Evolutionary conservation across 2,113 vertebrate genomes (phyloP), one percentile per base, ranked within the genome.

Genomic region (Lampris megalopsis): DNA sequence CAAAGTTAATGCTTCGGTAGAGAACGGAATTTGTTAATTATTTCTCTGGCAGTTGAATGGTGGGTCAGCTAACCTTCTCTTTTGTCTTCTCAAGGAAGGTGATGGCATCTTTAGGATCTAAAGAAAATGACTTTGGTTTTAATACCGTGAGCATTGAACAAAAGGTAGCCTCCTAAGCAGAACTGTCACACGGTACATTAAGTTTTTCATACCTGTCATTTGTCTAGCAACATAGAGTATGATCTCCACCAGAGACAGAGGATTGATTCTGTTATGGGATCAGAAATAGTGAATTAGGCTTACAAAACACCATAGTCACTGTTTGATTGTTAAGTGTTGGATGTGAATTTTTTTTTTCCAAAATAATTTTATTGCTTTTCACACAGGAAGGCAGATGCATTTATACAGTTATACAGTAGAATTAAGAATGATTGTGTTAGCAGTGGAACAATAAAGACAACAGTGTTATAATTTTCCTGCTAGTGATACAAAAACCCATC

Each of bases 61-160:
- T 54, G 35, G 3, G 11, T 10, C 36, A 41, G 38, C 76, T 53
- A 42, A 98, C 98, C 94, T 99, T 99, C 71, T 99, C 98, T 45
- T 95, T 96, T 47, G 98, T 99, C 91, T 99, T 99, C 82, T 99
- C 98, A 65, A 99, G 94, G 68, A 99, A 99, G 9, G 92, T 95
- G 24, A 99, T 96, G 63, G 98, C 97, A 70, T 95, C 95, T 0
- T 89, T 97, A 36, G 97, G 97, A 91, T 99, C 98, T 99, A 71
- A 2, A 78, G 71, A 74, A 24, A 73, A 65, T 38, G 57, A 71
- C 0, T 80, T 43, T 65, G 64, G 37, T 11, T 38, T 57, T 6
- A 75, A 6, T 0, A 11, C 9, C 0, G 11, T 0, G 1, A 45
- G 1, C 0, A 2, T 1, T 2, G 36, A 0, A 4, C 6, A n/a